phyloP scores from a whole-genome alignment of 2,888 invertebrate species.

The Unio delphinus region DNA sequence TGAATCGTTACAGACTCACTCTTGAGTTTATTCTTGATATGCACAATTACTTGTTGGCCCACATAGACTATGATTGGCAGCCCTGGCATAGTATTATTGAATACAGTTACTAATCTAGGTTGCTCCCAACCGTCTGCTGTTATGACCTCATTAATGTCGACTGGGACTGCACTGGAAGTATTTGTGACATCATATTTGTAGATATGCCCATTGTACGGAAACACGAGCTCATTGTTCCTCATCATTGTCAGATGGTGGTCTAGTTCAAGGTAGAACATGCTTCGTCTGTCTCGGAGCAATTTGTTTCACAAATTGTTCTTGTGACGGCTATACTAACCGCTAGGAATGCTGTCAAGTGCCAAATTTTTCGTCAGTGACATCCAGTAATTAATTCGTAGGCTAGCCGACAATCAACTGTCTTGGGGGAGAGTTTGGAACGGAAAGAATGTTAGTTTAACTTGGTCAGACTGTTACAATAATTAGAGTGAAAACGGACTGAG shows the following conservation, averaged over 20 bases:
- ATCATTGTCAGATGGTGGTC: slow-evolving; percentile 19
- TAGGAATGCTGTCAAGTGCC: too few relatives aligned
- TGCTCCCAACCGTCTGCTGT: slow-evolving; percentile 31
- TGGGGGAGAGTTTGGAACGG: too few relatives aligned
- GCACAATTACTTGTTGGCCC: slow-evolving; percentile 35
- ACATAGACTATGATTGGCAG: slow-evolving; percentile 43
- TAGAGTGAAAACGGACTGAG: too few relatives aligned
- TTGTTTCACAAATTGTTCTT: too few relatives aligned
- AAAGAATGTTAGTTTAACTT: too few relatives aligned
- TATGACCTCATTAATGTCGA: slow-evolving; percentile 23
- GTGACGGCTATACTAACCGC: too few relatives aligned
- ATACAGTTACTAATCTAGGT: slow-evolving; percentile 23
- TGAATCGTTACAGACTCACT: slow-evolving; percentile 39
- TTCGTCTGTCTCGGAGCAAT: not conserved
- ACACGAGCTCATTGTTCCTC: slow-evolving; percentile 2
- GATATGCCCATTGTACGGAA: slow-evolving; percentile 8
- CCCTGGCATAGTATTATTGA: slow-evolving; percentile 42
- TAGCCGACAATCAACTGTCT: too few relatives aligned
- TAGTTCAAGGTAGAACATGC: slow-evolving; percentile 9
- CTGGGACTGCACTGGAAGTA: slow-evolving; percentile 1
- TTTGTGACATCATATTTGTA: slow-evolving; percentile 9
- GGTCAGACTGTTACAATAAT: too few relatives aligned
- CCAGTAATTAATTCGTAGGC: too few relatives aligned
- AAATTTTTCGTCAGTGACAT: too few relatives aligned
- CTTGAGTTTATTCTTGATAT: slow-evolving; percentile 38